Conservation (phyloP, 2,888 invertebrate species). For the Cancer borealis region DNA sequence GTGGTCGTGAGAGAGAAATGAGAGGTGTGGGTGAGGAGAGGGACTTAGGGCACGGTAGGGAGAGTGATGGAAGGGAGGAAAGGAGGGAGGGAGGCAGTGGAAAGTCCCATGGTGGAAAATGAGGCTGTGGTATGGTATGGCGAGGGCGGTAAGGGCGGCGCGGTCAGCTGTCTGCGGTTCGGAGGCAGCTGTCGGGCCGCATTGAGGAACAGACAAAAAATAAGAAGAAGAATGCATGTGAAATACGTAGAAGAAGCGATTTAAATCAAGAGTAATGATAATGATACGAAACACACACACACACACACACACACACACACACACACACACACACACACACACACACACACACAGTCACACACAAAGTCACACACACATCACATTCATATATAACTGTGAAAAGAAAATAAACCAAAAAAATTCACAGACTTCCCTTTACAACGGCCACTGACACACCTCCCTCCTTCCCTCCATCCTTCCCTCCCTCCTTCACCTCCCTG, state of each 20-base stretch:
- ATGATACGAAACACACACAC: background rate
- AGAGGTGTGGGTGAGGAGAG: background rate
- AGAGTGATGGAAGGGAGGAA: background rate
- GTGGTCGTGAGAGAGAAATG: background rate
- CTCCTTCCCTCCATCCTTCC: background rate
- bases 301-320: constrained; percentile 41
- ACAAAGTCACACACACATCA: background rate
- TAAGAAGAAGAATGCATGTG: background rate
- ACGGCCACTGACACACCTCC: background rate
- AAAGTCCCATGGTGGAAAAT: constrained; percentile 12
- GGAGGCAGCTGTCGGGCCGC: background rate
- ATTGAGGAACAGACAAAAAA: background rate
- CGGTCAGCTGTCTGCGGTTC: background rate
- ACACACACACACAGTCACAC: constrained; percentile 42
- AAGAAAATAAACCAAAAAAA: background rate
- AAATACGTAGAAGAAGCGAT: background rate
- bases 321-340: constrained; percentile 36
- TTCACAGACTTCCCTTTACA: background rate
- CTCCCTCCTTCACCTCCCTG: too few relatives aligned
- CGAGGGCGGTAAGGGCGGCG: background rate
- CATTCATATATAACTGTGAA: background rate
- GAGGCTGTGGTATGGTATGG: background rate
- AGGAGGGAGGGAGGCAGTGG: background rate
- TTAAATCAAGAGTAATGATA: background rate
- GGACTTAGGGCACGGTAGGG: background rate